phyloP scores from a whole-genome alignment of 2,888 invertebrate genomes.

The Andricus quercusramuli region DNA sequence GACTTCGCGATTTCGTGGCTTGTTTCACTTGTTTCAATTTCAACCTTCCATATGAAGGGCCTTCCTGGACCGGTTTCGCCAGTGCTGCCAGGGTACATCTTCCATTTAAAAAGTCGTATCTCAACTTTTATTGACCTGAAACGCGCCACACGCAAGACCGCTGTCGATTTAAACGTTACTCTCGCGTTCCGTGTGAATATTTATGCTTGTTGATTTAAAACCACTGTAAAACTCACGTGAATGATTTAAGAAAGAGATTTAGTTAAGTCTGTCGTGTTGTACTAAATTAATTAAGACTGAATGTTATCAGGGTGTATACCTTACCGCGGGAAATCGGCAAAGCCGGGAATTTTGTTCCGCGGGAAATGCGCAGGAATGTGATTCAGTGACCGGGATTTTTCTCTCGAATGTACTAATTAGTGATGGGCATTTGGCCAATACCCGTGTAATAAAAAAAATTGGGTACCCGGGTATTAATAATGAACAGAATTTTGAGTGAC shows the following conservation, averaged over 20 bases:
- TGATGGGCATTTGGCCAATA: no score
- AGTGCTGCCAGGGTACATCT: background rate
- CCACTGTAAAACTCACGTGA: background rate
- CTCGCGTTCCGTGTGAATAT: background rate
- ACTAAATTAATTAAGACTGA: background rate
- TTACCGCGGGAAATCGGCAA: no score
- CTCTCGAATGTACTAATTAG: no score
- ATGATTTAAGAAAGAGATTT: background rate
- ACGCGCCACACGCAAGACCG: slow-evolving; percentile 9
- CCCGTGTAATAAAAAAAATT: no score
- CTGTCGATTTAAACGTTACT: background rate
- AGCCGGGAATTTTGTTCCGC: no score
- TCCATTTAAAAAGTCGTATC: slow-evolving; percentile 11
- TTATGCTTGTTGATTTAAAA: background rate
- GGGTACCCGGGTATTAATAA: no score
- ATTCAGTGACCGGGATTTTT: no score
- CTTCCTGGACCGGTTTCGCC: slow-evolving; percentile 24
- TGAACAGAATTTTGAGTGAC: no score
- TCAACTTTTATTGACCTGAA: slow-evolving; percentile 13
- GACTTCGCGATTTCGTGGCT: slow-evolving; percentile 15
- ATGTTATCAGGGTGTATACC: no score
- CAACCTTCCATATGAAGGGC: background rate
- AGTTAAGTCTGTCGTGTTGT: background rate
- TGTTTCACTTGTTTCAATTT: slow-evolving; percentile 21
- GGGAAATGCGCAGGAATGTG: no score